These are phyloP conservation scores for Epinephelus moara DNA, from an alignment of 2,113 vertebrate species.

Conservation along the genomic window DNA sequence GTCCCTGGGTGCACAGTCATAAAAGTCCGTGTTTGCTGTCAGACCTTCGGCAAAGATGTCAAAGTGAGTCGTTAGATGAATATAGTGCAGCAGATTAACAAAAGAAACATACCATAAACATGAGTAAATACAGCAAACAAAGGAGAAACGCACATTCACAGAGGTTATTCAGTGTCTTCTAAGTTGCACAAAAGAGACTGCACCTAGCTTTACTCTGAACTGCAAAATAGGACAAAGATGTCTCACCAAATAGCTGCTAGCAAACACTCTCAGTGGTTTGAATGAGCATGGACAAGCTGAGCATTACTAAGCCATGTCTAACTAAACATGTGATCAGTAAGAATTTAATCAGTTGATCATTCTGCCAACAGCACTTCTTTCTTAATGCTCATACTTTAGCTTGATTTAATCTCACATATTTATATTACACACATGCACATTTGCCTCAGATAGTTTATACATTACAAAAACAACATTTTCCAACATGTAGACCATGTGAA, in stretches of 20 bases:
- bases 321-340: not conserved
- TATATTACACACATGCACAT: not conserved
- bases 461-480: too few relatives aligned
- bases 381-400: not conserved
- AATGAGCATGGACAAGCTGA: not conserved
- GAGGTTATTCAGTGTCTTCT: not conserved
- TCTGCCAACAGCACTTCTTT: not conserved
- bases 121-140: not conserved
- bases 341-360: not conserved
- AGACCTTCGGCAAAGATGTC: not conserved
- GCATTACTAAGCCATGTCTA: not conserved
- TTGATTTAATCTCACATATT: not conserved
- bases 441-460: not conserved
- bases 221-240: constrained; percentile 6
- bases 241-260: not conserved
- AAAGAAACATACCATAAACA: not conserved
- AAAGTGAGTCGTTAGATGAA: too few relatives aligned
- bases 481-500: not conserved
- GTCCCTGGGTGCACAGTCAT: not conserved
- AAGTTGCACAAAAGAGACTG: not conserved
- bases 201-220: not conserved
- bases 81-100: not conserved
- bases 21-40: not conserved
- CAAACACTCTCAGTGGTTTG: constrained; percentile 11
- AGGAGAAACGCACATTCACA: not conserved